Conservation (phyloP, 2,888 invertebrate genomes). For the Harmothoe impar region DNA sequence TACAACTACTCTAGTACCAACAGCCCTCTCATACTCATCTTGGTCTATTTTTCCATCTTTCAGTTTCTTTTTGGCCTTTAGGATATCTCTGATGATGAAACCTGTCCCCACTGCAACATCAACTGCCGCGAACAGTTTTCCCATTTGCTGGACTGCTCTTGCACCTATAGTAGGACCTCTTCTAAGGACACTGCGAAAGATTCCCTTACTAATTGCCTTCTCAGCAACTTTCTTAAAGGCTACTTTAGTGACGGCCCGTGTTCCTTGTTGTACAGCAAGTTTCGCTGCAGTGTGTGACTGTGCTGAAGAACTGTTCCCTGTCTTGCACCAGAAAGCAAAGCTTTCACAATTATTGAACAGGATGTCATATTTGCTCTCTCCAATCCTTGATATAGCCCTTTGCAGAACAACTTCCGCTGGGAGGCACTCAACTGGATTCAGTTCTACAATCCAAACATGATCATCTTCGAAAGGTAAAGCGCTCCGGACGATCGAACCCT, state of each 20-base stretch:
- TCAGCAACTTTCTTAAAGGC: neutral
- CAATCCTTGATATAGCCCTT: neutral
- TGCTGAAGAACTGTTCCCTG: neutral
- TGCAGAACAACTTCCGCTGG: neutral
- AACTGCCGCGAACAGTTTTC: neutral
- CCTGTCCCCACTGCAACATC: constrained; percentile 22
- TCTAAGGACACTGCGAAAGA: neutral
- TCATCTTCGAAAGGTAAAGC: neutral
- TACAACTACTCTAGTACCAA: neutral
- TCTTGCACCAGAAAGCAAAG: constrained; percentile 50
- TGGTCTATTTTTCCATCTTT: neutral
- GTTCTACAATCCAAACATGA: neutral
- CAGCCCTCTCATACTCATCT: neutral
- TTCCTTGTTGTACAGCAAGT: neutral
- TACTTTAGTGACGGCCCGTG: neutral
- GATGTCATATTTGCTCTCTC: constrained; percentile 10
- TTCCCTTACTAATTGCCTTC: neutral
- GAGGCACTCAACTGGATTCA: neutral
- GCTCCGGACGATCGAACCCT: neutral
- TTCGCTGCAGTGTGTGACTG: neutral
- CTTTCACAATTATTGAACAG: constrained; percentile 35
- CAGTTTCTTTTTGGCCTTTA: constrained; percentile 33
- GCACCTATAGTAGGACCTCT: neutral
- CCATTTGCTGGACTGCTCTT: neutral
- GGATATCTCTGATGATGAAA: neutral